phyloP scores from a whole-genome alignment of 2,113 vertebrate species.

The Lophochroa leadbeateri region DNA sequence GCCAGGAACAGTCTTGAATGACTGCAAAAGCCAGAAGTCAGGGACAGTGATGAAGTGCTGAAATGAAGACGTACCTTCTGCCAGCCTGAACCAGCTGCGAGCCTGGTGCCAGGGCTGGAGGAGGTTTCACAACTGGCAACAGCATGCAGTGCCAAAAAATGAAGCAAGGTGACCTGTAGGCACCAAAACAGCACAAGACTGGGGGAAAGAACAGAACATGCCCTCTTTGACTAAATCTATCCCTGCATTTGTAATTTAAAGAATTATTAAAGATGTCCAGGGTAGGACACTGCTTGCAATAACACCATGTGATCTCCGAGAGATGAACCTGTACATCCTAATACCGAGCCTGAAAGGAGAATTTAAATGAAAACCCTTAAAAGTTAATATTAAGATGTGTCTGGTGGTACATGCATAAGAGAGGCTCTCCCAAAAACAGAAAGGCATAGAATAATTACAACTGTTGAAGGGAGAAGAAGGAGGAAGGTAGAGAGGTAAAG shows the following conservation, averaged over 20 bases:
- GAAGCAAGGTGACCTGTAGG: neutral
- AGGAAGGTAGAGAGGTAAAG: neutral
- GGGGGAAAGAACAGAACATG: neutral
- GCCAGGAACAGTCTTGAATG: neutral
- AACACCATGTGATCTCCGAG: accelerated
- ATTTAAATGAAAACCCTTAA: neutral
- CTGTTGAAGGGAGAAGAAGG: neutral
- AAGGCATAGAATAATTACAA: neutral
- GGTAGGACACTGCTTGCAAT: accelerated
- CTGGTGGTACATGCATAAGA: neutral
- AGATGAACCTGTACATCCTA: neutral
- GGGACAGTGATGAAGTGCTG: neutral
- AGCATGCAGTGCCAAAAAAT: neutral
- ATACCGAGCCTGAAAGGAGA: accelerated
- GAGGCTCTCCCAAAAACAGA: neutral
- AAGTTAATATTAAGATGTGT: neutral
- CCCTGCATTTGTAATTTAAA: neutral
- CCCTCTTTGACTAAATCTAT: too few species aligned
- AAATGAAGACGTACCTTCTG: neutral
- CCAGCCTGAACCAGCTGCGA: neutral
- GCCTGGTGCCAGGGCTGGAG: neutral
- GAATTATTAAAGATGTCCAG: neutral
- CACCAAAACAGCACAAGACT: neutral
- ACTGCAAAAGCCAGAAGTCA: neutral
- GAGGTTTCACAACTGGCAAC: neutral